Conservation (phyloP, 2,888 invertebrate genomes). For the Phrixothrix hirtus region DNA sequence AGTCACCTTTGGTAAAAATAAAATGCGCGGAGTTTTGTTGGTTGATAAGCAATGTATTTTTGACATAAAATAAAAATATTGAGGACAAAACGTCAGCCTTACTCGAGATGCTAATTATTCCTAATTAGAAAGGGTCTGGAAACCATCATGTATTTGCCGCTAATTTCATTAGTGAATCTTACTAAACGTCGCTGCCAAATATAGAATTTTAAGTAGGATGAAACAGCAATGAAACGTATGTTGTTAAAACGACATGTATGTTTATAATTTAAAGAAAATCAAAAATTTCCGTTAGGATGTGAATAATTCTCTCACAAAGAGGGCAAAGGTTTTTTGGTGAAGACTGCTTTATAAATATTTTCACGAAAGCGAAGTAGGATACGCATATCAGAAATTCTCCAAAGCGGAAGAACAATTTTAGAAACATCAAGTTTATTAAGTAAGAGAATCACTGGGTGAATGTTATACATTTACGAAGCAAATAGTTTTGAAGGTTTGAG, state of each 20-base stretch:
- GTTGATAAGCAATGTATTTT: too few species aligned
- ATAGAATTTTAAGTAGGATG: slow-evolving; percentile 21
- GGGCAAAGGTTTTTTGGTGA: neutral
- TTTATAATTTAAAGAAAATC: neutral
- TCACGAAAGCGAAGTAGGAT: too few species aligned
- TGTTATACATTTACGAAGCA: slow-evolving; percentile 2
- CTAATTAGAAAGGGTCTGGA: neutral
- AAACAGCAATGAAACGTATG: slow-evolving; percentile 9
- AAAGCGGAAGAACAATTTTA: neutral
- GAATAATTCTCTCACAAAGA: neutral
- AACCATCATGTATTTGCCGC: slow-evolving; percentile 5
- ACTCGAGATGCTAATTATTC: too few species aligned
- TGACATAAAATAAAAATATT: too few species aligned
- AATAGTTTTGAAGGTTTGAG: slow-evolving; percentile 3
- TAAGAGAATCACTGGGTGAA: slow-evolving; percentile 5
- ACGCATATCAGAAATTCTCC: neutral
- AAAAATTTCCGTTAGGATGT: neutral
- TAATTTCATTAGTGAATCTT: neutral
- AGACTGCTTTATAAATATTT: too few species aligned
- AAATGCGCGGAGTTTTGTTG: neutral
- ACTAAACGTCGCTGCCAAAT: slow-evolving; percentile 15
- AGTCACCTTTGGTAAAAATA: slow-evolving; percentile 6
- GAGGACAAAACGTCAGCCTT: too few species aligned
- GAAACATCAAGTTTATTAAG: neutral
- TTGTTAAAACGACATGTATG: slow-evolving; percentile 2